phyloP scores from a whole-genome alignment of 2,113 vertebrate species.

The Chlamydotis undulata region DNA sequence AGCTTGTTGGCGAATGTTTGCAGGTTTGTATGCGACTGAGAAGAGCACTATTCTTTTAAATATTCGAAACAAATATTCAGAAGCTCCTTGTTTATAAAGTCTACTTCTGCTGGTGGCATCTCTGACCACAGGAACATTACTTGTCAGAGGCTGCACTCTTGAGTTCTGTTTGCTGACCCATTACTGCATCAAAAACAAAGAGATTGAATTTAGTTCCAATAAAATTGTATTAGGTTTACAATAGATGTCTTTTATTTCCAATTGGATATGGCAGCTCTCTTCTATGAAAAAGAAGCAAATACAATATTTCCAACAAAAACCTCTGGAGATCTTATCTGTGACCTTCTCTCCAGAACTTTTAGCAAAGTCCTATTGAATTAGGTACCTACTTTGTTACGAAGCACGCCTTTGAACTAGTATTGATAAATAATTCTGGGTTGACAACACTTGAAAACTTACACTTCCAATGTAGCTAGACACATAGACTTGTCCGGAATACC shows the following conservation, averaged over 20 bases:
- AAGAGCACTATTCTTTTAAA: not conserved
- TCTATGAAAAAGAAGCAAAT: not conserved
- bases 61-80: not conserved
- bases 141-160: not conserved
- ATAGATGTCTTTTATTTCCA: conserved; percentile 45
- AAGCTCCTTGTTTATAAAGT: not conserved
- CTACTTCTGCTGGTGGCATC: not conserved
- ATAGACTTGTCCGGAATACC: not conserved
- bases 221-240: conserved; percentile 59
- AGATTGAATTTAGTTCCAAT: conserved; percentile 60
- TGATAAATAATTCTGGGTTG: not conserved
- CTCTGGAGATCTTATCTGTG: conserved; percentile 16
- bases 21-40: not conserved
- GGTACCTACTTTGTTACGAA: not conserved
- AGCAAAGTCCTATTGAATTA: not conserved
- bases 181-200: conserved; percentile 48
- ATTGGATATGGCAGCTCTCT: conserved; percentile 57
- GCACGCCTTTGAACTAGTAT: not conserved
- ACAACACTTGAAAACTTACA: not conserved
- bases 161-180: conserved; percentile 53
- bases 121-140: not conserved
- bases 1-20: not conserved
- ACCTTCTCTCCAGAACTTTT: conserved; percentile 39
- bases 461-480: not conserved
- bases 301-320: conserved; percentile 8